These are phyloP conservation scores for Nettapus auritus DNA, from an alignment of 2,113 vertebrate genomes.

Conservation along the genomic window DNA sequence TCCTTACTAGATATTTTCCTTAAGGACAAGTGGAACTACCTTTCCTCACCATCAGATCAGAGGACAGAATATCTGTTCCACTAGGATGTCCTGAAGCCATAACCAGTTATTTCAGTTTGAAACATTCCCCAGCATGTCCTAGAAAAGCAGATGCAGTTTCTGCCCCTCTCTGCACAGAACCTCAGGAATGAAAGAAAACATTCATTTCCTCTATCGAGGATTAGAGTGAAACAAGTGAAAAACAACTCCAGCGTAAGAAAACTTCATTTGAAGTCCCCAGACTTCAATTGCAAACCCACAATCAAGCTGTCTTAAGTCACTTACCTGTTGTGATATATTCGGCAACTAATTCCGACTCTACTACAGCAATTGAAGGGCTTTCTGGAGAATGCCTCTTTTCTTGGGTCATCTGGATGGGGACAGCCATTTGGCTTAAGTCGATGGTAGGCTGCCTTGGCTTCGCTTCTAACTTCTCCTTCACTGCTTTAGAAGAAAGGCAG, in stretches of 20 bases:
- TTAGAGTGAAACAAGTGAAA: neutral
- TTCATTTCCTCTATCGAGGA: neutral
- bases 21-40: neutral
- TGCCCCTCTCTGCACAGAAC: constrained; percentile 2
- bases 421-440: constrained; percentile 97
- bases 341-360: constrained; percentile 85
- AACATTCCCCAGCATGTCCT: neutral
- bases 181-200: neutral
- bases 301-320: neutral
- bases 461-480: constrained; percentile 90
- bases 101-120: neutral
- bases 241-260: neutral
- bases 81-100: neutral
- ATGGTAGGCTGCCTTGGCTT: constrained; percentile 93
- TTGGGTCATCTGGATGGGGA: constrained; percentile 92
- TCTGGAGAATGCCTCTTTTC: constrained; percentile 90
- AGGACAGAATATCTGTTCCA: neutral
- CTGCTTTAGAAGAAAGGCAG: constrained; percentile 67
- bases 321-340: constrained; percentile 86
- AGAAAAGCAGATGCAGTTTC: constrained; percentile 58
- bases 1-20: neutral
- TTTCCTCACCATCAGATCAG: constrained; percentile 34
- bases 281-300: neutral
- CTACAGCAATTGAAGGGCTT: constrained; percentile 84
- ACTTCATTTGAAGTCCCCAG: neutral